Conservation (phyloP, 2,888 invertebrate species). For the Neelides folsomi region DNA sequence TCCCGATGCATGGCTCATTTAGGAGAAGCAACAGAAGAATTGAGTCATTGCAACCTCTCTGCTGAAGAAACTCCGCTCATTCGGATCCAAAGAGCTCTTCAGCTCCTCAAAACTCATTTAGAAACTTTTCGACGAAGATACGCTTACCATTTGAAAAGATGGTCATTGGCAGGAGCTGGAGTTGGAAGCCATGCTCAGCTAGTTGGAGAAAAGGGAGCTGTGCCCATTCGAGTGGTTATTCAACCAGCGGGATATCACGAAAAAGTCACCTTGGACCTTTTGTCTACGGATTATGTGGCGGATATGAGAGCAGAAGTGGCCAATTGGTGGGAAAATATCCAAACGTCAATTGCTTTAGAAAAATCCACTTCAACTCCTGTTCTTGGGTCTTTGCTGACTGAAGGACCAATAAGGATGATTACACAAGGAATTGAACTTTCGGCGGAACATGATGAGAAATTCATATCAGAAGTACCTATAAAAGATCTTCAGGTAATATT, state of each 20-base stretch:
- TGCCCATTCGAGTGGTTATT: slow-evolving; percentile 61
- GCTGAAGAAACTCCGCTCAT: slow-evolving; percentile 66
- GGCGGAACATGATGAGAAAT: slow-evolving; percentile 82
- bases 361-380: slow-evolving; percentile 42
- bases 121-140: slow-evolving; percentile 80
- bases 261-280: slow-evolving; percentile 64
- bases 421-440: slow-evolving; percentile 80
- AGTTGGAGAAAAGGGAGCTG: slow-evolving; percentile 48
- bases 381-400: slow-evolving; percentile 52
- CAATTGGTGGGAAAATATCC: slow-evolving; percentile 73
- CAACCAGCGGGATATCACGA: slow-evolving; percentile 81
- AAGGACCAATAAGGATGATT: slow-evolving; percentile 79
- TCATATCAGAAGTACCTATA: slow-evolving; percentile 78
- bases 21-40: slow-evolving; percentile 63
- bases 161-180: slow-evolving; percentile 70
- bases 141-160: slow-evolving; percentile 74
- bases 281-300: slow-evolving; percentile 75
- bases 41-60: slow-evolving; percentile 37
- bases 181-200: slow-evolving; percentile 64
- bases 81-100: slow-evolving; percentile 76
- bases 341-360: slow-evolving; percentile 23
- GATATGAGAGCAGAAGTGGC: slow-evolving; percentile 86
- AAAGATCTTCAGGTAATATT: slow-evolving; percentile 74
- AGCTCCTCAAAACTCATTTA: slow-evolving; percentile 78
- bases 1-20: slow-evolving; percentile 85